Conservation (phyloP, 2,888 invertebrate species). For the Erebia palarica region DNA sequence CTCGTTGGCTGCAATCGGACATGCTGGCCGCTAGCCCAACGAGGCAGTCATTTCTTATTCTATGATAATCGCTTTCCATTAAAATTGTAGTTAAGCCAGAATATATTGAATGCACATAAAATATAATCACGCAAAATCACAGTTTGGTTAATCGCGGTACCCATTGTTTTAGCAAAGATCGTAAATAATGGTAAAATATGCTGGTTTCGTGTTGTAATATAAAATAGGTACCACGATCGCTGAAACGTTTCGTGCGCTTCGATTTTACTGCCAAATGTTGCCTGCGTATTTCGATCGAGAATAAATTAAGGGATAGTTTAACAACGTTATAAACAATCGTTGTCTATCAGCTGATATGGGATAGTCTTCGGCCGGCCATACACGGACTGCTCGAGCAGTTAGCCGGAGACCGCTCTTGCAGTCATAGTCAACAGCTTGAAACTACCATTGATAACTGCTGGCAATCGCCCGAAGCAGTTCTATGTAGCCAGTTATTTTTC, state of each 20-base stretch:
- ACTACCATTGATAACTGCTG: no score
- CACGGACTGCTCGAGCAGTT: no score
- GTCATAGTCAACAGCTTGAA: no score
- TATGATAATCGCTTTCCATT: not conserved
- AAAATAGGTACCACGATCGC: slow-evolving; percentile 26
- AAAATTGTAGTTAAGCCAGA: not conserved
- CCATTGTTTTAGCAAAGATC: slow-evolving; percentile 17
- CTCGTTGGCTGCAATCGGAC: no score
- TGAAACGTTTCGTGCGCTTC: slow-evolving; percentile 32
- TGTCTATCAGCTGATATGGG: not conserved
- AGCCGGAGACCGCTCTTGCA: no score
- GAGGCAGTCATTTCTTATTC: no score
- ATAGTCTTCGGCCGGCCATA: not conserved
- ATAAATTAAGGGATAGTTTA: slow-evolving; percentile 31
- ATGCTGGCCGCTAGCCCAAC: no score
- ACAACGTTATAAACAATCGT: not conserved
- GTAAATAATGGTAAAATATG: slow-evolving; percentile 31
- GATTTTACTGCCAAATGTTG: slow-evolving; percentile 29
- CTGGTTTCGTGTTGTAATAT: slow-evolving; percentile 26
- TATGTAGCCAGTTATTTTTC: no score
- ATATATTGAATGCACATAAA: not conserved
- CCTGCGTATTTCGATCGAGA: slow-evolving; percentile 27
- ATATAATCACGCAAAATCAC: slow-evolving; percentile 16
- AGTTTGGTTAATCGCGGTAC: slow-evolving; percentile 21
- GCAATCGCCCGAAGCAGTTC: no score